These are phyloP conservation scores for Suncus etruscus DNA, from an alignment of 2,113 vertebrate species.

Conservation along the genomic window DNA sequence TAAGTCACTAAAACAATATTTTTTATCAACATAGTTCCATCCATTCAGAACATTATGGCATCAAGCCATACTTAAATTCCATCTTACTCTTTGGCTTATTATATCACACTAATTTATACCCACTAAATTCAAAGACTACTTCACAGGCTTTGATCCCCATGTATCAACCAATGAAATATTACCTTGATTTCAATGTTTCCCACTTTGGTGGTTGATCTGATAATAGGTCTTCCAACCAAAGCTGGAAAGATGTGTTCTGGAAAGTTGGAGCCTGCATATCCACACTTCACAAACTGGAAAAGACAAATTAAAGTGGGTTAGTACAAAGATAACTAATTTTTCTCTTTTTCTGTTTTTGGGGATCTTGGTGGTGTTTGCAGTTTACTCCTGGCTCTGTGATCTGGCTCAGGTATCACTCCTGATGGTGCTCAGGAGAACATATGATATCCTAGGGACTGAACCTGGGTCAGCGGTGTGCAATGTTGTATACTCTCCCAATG, in stretches of 20 bases:
- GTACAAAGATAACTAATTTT: slow-evolving; percentile 38
- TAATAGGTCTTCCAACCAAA: slow-evolving; percentile 98
- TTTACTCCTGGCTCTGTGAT: too few species aligned
- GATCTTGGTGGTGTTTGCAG: too few species aligned
- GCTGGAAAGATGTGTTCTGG: slow-evolving; percentile 99
- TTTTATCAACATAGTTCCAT: slow-evolving; percentile 51
- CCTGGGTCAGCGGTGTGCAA: too few species aligned
- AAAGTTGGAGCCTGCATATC: slow-evolving; percentile 99
- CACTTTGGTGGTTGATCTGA: slow-evolving; percentile 99
- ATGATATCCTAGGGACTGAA: too few species aligned
- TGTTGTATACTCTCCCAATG: too few species aligned
- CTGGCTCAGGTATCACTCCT: too few species aligned
- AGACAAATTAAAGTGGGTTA: slow-evolving; percentile 69
- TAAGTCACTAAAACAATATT: slow-evolving; percentile 34
- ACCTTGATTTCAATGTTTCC: slow-evolving; percentile 99
- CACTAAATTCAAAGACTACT: slow-evolving; percentile 57
- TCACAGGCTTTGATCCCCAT: slow-evolving; percentile 63
- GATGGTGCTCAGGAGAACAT: too few species aligned
- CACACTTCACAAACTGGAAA: slow-evolving; percentile 98
- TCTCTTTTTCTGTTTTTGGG: too few species aligned
- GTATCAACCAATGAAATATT: slow-evolving; percentile 83
- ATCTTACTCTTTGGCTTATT: slow-evolving; percentile 46
- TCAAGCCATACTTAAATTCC: slow-evolving; percentile 45
- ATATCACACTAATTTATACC: slow-evolving; percentile 57
- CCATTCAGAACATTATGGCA: slow-evolving; percentile 29